Conservation (phyloP, 2,113 vertebrate genomes). For the Atractosteus spatula region DNA sequence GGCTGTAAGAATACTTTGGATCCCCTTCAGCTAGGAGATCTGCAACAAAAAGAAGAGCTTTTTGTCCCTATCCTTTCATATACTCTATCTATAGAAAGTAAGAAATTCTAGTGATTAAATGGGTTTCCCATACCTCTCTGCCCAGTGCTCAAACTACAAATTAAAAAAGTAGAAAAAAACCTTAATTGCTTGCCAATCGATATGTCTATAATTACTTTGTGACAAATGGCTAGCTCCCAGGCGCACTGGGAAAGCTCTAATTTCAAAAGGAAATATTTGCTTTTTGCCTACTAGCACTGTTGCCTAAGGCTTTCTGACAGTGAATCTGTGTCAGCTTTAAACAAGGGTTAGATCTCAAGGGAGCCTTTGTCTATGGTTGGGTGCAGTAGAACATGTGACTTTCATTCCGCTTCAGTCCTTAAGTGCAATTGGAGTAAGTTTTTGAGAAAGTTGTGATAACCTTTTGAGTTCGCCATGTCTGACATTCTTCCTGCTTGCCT, state of each 20-base stretch:
- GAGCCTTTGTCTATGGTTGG: conserved; percentile 29
- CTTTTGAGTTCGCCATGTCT: too few relatives aligned
- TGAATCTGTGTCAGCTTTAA: conserved; percentile 69
- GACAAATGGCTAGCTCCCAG: conserved; percentile 71
- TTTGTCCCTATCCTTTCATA: conserved; percentile 62
- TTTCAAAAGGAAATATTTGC: conserved; percentile 76
- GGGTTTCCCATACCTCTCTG: conserved; percentile 55
- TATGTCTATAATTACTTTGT: conserved; percentile 83
- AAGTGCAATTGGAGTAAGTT: too few relatives aligned
- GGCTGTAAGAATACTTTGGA: background rate
- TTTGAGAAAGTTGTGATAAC: too few relatives aligned
- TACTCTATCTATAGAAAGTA: conserved; percentile 60
- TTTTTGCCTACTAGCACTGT: conserved; percentile 65
- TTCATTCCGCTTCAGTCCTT: too few relatives aligned
- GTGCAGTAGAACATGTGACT: too few relatives aligned
- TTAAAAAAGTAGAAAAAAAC: conserved; percentile 64
- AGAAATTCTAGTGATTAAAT: conserved; percentile 70
- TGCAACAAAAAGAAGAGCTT: conserved; percentile 51
- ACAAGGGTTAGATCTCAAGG: conserved; percentile 37
- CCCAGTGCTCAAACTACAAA: conserved; percentile 59
- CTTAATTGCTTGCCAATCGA: conserved; percentile 77
- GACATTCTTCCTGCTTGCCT: too few relatives aligned
- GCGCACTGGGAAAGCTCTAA: conserved; percentile 50
- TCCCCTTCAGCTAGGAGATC: conserved; percentile 37
- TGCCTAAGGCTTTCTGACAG: conserved; percentile 62